Evolutionary conservation across 2,888 invertebrate species (phyloP), one percentile per base, ranked within the genome.

Genomic region (Escarpia spicata): DNA sequence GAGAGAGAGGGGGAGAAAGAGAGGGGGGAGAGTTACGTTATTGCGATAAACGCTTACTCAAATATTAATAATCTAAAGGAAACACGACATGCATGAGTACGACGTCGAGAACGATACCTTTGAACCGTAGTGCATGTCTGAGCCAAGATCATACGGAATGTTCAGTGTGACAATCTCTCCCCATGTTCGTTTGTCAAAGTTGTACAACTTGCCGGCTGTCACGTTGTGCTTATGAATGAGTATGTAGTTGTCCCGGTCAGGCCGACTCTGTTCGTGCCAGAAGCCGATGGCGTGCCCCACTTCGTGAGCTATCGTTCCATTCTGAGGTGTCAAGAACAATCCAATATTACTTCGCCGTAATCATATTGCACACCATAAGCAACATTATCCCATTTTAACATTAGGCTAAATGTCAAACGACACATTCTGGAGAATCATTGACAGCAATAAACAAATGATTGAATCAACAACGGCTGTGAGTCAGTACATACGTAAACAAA

Each of bases 221-320:
- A 96, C 95, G 93, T 95, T 95, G 19, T 95, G 93, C 31, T 94
- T 92, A 43, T 95, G 93, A 75, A 96, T 94, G 52, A 92, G 93
- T 31, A 96, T 93, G 93, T 95, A 94, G 8, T 94, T 94, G 92
- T 96, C 95, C 75, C 96, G 92, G 93, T 96, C 96, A 2, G 95
- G 95, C 9, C 96, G 94, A 8, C 95, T 95, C 94, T 96, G 96
- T 93, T 96, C 96, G 94, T 96, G 96, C 96, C 96, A 96, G 94
- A 96, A 96, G 0, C 96, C 96, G 9, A 96, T 95, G 52, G 95
- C 95, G 92, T 96, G 96, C 19, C 96, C 96, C 8, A 96, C 94
- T 93, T 96, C 96, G 92, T 96, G 96, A 0, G 95, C 94, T 75
- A 96, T 94, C 0, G 95, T 95, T 10, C 96, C 96, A 92, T 95